Evolutionary conservation across 2,888 invertebrate species (phyloP).

Genomic region (Zeuzera pyrina): DNA sequence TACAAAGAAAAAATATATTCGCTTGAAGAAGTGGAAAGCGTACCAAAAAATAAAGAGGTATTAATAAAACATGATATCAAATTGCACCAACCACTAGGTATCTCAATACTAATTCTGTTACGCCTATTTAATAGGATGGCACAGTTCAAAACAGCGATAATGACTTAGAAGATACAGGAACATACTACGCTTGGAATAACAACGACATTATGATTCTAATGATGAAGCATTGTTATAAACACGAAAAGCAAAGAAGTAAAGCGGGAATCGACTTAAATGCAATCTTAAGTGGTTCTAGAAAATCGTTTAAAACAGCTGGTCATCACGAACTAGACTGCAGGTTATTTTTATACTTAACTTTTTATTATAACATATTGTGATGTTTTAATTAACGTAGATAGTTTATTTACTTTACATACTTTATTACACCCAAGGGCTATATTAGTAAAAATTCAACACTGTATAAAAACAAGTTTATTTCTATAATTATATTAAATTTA

Average conservation of each 20-base stretch:
- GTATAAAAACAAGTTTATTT: no score
- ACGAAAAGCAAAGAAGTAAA: conserved; percentile 38
- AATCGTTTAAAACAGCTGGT: conserved; percentile 32
- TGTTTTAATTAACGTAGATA: background rate
- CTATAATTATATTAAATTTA: background rate
- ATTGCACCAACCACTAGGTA: background rate
- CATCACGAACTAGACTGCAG: conserved; percentile 47
- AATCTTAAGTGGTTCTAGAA: conserved; percentile 39
- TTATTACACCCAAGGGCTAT: no score
- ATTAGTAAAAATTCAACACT: no score
- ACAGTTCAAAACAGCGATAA: conserved; percentile 13
- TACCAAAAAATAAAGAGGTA: conserved; percentile 21
- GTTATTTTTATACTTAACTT: conserved; percentile 18
- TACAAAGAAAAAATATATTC: conserved; percentile 28
- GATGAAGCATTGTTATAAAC: conserved; percentile 62
- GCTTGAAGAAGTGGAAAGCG: conserved; percentile 25
- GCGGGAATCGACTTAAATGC: conserved; percentile 22
- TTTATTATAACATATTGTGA: background rate
- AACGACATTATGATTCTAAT: conserved; percentile 47
- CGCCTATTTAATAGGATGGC: conserved; percentile 3
- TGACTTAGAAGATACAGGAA: conserved; percentile 7
- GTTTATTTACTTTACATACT: no score
- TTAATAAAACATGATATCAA: conserved; percentile 1
- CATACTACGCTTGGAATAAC: conserved; percentile 68
- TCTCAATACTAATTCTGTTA: background rate